These are phyloP conservation scores for Podiceps cristatus DNA, from an alignment of 2,113 vertebrate genomes.

Conservation along the genomic window DNA sequence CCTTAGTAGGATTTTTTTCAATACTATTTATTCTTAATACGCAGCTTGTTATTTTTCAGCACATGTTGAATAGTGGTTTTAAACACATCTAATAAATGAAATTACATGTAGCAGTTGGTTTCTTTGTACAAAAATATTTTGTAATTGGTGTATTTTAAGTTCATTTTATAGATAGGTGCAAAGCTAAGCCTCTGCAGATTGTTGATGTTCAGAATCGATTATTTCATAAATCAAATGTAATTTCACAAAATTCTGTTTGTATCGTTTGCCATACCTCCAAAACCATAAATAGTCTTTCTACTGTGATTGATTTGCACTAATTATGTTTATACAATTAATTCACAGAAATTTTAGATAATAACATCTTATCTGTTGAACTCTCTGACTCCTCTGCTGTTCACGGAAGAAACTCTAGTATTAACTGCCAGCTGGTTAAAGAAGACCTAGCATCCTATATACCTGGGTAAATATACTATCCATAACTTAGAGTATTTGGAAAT, in stretches of 20 bases:
- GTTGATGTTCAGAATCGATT: neutral
- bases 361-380: constrained; percentile 75
- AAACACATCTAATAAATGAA: neutral
- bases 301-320: neutral
- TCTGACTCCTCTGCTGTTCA: constrained; percentile 51
- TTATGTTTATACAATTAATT: neutral
- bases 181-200: neutral
- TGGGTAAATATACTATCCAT: constrained; percentile 65
- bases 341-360: constrained; percentile 73
- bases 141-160: neutral
- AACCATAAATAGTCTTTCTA: neutral
- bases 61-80: neutral
- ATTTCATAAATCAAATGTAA: neutral
- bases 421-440: constrained; percentile 76
- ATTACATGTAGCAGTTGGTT: neutral
- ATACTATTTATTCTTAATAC: neutral
- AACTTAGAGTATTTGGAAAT: neutral
- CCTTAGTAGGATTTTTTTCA: neutral
- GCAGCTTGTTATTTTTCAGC: neutral
- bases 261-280: neutral
- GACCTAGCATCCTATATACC: constrained; percentile 71
- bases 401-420: constrained; percentile 71
- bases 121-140: neutral
- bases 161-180: neutral
- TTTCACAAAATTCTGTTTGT: neutral